Evolutionary conservation across 2,113 vertebrate species (phyloP), one percentile per base, ranked within the genome.

Genomic region (Irena cyanogastra): DNA sequence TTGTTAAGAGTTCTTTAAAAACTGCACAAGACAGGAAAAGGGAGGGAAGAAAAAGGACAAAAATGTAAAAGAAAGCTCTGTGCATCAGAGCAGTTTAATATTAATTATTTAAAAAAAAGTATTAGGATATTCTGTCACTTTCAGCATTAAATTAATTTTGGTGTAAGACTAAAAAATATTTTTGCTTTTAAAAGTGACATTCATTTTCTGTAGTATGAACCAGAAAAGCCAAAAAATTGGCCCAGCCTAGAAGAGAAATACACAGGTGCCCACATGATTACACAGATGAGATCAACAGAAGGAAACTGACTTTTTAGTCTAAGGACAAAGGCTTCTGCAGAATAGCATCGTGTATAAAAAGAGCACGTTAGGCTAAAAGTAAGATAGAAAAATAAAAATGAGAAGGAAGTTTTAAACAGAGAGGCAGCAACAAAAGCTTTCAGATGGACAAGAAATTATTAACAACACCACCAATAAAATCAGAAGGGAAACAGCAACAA

Each of bases 1-100:
- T 98, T 28, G 98, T 98, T 88, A 99, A 97, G 76, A 99, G 99
- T 96, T 99, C 99, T 96, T 99, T 99, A 97, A 99, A 99, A 93
- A 99, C 99, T 99, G 77, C 52, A 91, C 4, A 87, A 65, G 59
- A 96, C 56, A 41, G 65, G 8, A 94, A 95, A 94, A 50, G 5
- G 4, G 24, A 41, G 52, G 18, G 44, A 87, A 87, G 47, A 81
- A 79, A 50, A 35, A 53, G 14, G 75, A 85, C 14, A 94, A 87
- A 76, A 88, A 30, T 10, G 3, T 95, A 18, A 78, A 90, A 87
- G 35, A 60, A 57, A 89, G 16, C 24, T 68, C 60, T 37, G 21
- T 50, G 15, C 33, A 64, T 12, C 37, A 59, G 24, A 78, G 1
- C 10, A 54, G 23, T 54, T 82, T 50, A 65, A 68, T 70, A 88